These are phyloP conservation scores for Peucedramus taeniatus DNA, from an alignment of 2,113 vertebrate genomes.

Conservation along the genomic window DNA sequence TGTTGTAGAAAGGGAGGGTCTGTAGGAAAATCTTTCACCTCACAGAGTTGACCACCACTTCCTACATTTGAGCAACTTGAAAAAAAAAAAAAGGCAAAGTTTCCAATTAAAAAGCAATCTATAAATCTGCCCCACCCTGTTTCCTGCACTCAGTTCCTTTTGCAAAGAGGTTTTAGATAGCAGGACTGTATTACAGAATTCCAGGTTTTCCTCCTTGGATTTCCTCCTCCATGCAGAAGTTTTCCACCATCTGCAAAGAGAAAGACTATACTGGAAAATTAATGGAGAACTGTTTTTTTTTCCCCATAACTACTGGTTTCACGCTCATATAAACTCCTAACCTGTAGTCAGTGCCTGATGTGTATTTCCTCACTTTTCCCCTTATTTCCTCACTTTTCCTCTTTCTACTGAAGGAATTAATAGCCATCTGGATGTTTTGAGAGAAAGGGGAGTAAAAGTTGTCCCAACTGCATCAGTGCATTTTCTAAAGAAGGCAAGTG, in stretches of 20 bases:
- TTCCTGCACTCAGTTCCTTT: neutral
- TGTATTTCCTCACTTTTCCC: neutral
- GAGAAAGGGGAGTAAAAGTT: neutral
- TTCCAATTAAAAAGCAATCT: neutral
- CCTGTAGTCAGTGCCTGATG: neutral
- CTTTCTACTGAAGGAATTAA: neutral
- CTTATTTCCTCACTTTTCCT: neutral
- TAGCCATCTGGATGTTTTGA: neutral
- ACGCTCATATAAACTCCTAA: neutral
- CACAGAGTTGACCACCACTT: neutral
- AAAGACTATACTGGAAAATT: neutral
- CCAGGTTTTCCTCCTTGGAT: neutral
- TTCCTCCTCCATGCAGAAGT: no score
- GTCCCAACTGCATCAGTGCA: neutral
- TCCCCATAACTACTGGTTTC: neutral
- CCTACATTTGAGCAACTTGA: neutral
- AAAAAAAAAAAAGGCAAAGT: neutral
- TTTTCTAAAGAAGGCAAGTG: neutral
- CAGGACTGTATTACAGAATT: neutral
- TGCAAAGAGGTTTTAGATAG: neutral
- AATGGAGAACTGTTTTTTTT: neutral
- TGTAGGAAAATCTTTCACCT: conserved; percentile 47
- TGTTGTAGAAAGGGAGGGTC: conserved; percentile 56
- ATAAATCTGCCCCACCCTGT: neutral
- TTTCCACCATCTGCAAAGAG: neutral